phyloP scores from a whole-genome alignment of 2,888 invertebrate genomes.

The Marasmarcha lunaedactyla region DNA sequence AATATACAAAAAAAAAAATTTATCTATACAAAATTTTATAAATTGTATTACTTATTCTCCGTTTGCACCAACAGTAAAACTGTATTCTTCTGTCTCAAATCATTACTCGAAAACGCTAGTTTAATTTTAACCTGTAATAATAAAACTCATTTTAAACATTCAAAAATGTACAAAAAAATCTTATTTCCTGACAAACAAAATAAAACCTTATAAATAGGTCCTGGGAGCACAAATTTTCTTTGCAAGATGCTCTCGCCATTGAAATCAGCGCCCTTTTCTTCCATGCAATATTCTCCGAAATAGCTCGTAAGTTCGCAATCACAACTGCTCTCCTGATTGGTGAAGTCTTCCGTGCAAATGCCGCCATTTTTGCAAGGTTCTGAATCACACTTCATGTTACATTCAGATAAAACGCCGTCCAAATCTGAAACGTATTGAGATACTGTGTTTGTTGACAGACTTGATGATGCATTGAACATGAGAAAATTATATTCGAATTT shows the following conservation, averaged over 20 bases:
- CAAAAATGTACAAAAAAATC: no score
- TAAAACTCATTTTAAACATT: constrained; percentile 1
- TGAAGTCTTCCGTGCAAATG: constrained; percentile 89
- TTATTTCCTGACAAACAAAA: no score
- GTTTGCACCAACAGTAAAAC: constrained; percentile 85
- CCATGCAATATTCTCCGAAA: constrained; percentile 87
- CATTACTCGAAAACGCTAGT: constrained; percentile 87
- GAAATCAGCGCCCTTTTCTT: constrained; percentile 91
- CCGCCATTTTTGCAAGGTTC: constrained; percentile 91
- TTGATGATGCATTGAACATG: constrained; percentile 1
- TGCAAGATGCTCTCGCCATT: constrained; percentile 87
- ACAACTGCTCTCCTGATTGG: constrained; percentile 86
- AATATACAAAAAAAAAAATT: no score
- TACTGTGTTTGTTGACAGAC: no score
- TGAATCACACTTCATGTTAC: constrained; percentile 90
- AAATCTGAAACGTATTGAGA: constrained; percentile 64
- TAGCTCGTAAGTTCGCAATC: constrained; percentile 92
- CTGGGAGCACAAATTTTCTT: constrained; percentile 79
- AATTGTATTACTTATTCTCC: constrained; percentile 75
- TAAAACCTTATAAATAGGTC: constrained; percentile 72
- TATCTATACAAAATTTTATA: neutral
- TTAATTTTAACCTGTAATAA: constrained; percentile 80
- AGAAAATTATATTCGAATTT: no score
- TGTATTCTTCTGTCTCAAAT: constrained; percentile 82
- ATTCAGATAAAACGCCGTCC: constrained; percentile 81